These are phyloP conservation scores for Lymantria monacha DNA, from an alignment of 2,888 invertebrate species.

Conservation along the genomic window DNA sequence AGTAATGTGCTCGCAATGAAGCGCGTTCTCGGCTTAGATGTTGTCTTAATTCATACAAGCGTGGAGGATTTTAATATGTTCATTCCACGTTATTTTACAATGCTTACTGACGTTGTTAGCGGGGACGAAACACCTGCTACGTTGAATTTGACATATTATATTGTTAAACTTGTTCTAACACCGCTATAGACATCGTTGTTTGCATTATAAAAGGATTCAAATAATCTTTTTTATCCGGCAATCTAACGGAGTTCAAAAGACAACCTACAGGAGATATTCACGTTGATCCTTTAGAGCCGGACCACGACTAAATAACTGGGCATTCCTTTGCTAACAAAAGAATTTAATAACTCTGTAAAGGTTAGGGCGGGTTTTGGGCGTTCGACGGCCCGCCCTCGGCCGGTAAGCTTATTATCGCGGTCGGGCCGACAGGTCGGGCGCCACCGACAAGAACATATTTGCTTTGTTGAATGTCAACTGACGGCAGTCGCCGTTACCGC, in stretches of 20 bases:
- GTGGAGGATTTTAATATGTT: slow-evolving; percentile 57
- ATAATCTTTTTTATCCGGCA: slow-evolving; percentile 58
- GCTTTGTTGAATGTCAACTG: slow-evolving; percentile 73
- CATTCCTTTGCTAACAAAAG: slow-evolving; percentile 71
- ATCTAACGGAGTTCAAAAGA: slow-evolving; percentile 61
- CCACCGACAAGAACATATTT: slow-evolving; percentile 68
- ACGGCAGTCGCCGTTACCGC: slow-evolving; percentile 46
- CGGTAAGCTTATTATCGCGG: slow-evolving; percentile 75
- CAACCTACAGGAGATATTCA: slow-evolving; percentile 55
- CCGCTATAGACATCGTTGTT: slow-evolving; percentile 4
- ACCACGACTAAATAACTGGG: slow-evolving; percentile 67
- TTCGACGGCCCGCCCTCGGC: slow-evolving; percentile 51
- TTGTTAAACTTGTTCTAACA: slow-evolving; percentile 40
- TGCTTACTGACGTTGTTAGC: slow-evolving; percentile 13
- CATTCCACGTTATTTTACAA: slow-evolving; percentile 67
- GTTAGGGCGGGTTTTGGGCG: slow-evolving; percentile 48
- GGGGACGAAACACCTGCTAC: slow-evolving; percentile 55
- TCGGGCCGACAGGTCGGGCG: slow-evolving; percentile 34
- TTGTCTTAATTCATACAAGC: slow-evolving; percentile 52
- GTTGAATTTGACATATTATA: slow-evolving; percentile 44
- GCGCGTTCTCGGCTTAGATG: slow-evolving; percentile 57
- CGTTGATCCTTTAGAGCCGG: slow-evolving; percentile 64
- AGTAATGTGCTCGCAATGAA: slow-evolving; percentile 71
- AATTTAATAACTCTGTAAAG: slow-evolving; percentile 72
- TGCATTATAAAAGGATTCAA: slow-evolving; percentile 41